Conservation (phyloP, 2,888 invertebrate species). For the Neoaliturus tenellus region DNA sequence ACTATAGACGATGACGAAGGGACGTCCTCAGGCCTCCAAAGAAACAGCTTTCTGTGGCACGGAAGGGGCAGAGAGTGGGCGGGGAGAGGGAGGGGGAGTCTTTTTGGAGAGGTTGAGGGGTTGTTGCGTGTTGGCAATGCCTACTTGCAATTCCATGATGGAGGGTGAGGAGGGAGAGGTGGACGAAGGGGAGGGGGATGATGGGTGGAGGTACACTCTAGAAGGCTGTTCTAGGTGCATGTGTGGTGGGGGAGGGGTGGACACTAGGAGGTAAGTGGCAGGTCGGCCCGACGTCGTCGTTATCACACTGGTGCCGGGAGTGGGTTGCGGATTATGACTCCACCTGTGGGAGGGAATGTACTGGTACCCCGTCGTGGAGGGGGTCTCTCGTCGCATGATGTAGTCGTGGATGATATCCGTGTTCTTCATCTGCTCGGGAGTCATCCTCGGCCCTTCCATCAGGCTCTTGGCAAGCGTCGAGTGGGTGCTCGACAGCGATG, state of each 20-base stretch:
- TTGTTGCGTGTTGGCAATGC: conserved; percentile 87
- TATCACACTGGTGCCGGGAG: conserved; percentile 78
- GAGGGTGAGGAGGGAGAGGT: conserved; percentile 73
- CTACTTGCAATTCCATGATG: conserved; percentile 87
- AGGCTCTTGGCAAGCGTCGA: conserved; percentile 93
- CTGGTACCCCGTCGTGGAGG: conserved; percentile 69
- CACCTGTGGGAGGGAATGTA: conserved; percentile 64
- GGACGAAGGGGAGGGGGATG: conserved; percentile 72
- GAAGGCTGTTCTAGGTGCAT: conserved; percentile 62
- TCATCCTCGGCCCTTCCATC: conserved; percentile 96
- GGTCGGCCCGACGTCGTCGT: conserved; percentile 76
- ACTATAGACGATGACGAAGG: conserved; percentile 62
- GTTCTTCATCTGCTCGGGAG: conserved; percentile 93
- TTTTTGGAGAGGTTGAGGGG: conserved; percentile 94
- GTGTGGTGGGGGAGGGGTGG: conserved; percentile 69
- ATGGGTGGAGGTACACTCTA: conserved; percentile 72
- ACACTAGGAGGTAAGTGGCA: conserved; percentile 71
- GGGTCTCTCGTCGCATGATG: conserved; percentile 86
- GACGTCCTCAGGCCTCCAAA: conserved; percentile 72
- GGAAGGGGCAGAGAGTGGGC: conserved; percentile 74
- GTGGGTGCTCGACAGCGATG: conserved; percentile 89
- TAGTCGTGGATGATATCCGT: conserved; percentile 95
- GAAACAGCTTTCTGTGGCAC: conserved; percentile 77
- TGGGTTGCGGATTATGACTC: conserved; percentile 73
- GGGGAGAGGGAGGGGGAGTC: conserved; percentile 85